These are phyloP conservation scores for Apocheima hispidaria DNA, from an alignment of 2,888 invertebrate species.

Conservation along the genomic window DNA sequence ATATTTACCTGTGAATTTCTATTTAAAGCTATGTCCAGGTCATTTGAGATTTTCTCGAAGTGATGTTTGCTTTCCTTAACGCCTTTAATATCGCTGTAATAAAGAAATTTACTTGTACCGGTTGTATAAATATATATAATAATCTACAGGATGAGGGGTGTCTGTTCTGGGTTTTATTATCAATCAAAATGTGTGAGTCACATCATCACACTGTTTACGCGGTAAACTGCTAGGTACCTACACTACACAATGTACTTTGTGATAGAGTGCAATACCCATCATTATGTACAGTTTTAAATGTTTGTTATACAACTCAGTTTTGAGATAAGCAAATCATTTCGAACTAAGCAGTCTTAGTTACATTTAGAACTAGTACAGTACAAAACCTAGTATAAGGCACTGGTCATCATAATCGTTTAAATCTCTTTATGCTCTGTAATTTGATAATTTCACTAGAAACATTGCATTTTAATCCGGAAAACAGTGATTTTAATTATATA, in stretches of 20 bases:
- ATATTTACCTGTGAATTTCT: constrained; percentile 92
- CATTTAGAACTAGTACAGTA: too few species aligned
- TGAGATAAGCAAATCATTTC: too few species aligned
- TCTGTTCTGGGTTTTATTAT: constrained; percentile 40
- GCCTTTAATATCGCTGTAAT: constrained; percentile 93
- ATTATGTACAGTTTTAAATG: too few species aligned
- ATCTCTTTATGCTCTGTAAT: too few species aligned
- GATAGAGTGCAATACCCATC: not conserved
- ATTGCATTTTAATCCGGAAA: too few species aligned
- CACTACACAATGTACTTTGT: too few species aligned
- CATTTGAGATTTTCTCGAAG: constrained; percentile 97
- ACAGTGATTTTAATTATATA: too few species aligned
- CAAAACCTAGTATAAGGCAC: too few species aligned
- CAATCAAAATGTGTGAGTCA: constrained; percentile 43
- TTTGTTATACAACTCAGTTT: too few species aligned
- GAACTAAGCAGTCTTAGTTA: too few species aligned
- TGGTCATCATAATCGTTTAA: too few species aligned
- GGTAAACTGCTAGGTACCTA: not conserved
- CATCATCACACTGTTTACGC: constrained; percentile 6
- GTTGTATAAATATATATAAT: not conserved
- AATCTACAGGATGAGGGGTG: constrained; percentile 46
- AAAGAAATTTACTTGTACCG: constrained; percentile 34
- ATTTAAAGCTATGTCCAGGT: constrained; percentile 94
- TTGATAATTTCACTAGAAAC: too few species aligned
- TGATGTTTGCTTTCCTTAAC: constrained; percentile 96